Conservation (phyloP, 2,113 vertebrate species). For the Pluvianellus socialis region DNA sequence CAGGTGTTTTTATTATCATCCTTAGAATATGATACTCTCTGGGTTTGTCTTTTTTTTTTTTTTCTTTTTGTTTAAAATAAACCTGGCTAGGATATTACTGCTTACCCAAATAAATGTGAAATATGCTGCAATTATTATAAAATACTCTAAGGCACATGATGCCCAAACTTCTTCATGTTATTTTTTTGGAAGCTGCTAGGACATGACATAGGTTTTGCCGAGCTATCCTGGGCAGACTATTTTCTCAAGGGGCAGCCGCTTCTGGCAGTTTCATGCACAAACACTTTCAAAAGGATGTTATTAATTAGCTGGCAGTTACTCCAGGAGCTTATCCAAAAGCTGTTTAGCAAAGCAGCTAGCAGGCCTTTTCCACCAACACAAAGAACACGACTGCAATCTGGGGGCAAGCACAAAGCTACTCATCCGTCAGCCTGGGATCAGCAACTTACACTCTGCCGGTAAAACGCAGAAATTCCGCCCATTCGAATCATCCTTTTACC, state of each 20-base stretch:
- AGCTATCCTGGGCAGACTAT: too few relatives aligned
- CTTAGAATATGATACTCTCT: background rate
- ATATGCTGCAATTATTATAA: background rate
- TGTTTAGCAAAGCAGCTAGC: background rate
- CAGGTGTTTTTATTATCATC: background rate
- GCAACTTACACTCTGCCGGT: background rate
- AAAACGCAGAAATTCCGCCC: background rate
- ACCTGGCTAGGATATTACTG: background rate
- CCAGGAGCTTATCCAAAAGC: background rate
- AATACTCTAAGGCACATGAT: background rate
- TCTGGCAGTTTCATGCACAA: background rate
- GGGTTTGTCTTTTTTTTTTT: background rate
- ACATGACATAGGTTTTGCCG: background rate
- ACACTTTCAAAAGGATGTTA: background rate
- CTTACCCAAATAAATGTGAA: background rate
- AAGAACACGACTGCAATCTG: background rate
- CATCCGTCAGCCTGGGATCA: background rate
- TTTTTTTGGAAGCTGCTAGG: background rate
- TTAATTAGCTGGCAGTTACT: background rate
- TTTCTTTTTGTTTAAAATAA: background rate
- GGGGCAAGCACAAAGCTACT: background rate
- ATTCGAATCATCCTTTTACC: constrained; percentile 61
- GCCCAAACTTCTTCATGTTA: background rate
- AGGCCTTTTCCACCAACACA: background rate
- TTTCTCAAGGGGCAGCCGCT: background rate